Evolutionary conservation across 1,140 invertebrate genomes (phyloP), one percentile per base, ranked within the genome.

Genomic region (Temnothorax longispinosus): DNA sequence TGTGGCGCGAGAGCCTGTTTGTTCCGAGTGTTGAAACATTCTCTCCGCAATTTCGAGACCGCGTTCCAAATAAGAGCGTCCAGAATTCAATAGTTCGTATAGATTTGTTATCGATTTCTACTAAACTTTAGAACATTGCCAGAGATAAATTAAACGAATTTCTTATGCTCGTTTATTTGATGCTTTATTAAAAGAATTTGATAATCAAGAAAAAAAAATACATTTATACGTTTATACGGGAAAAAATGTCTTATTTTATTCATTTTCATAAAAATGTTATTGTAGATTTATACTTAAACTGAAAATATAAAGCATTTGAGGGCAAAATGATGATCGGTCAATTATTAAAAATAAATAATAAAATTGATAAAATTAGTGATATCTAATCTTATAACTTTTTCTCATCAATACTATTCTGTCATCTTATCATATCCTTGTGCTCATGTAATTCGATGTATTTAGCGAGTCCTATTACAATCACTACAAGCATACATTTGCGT

Each of bases 401-500:
- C 13, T 13, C 2, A 35, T 38, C 13, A 41, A 60, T n/a, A 18
- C 21, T 69, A 60, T 74, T 7, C 21, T 7, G 27, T 60, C 35
- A 27, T 58, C 35, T 75, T 58, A 58, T 32, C 13, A 35, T 44
- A 58, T 54, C 5, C 52, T 74, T 56, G 18, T 5, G 6, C 3
- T 78, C 32, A 15, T 4, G 0, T n/a, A 71, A 71, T 62, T 84
- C 35, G 7, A 60, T 38, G 74, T n/a, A 62, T 75, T 62, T 35
- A 60, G 41, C 21, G 18, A 67, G 21, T 56, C 10, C 32, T 74
- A 13, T 47, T 75, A 50, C 13, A n/a, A 8, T 44, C 52, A 21
- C n/a, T 44, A 44, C 47, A 27, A 58, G 21, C 41, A 54, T 80
- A 69, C 13, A 84, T 72, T 82, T 74, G 52, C 58, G 54, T 75